These are phyloP conservation scores for Protophormia terraenovae DNA, from an alignment of 2,888 invertebrate species.

Conservation along the genomic window DNA sequence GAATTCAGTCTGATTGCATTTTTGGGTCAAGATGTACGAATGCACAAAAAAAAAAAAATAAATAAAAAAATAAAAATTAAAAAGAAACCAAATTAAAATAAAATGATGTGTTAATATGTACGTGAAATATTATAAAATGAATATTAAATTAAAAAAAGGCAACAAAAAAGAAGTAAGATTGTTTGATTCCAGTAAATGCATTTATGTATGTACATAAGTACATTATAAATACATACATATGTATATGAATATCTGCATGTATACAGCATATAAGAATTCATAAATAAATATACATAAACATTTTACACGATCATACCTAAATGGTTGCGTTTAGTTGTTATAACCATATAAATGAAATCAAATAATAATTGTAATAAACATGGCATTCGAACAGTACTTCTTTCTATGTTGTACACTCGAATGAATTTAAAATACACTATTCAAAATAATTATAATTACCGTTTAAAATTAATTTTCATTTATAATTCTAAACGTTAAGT, in stretches of 20 bases:
- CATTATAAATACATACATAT: too few species aligned
- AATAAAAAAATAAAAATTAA: neutral
- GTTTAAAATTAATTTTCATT: neutral
- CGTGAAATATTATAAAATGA: constrained; percentile 22
- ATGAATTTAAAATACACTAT: constrained; percentile 11
- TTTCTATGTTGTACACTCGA: neutral
- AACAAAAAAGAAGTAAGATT: neutral
- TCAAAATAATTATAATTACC: neutral
- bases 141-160: neutral
- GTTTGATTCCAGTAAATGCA: neutral
- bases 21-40: constrained; percentile 58
- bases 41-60: constrained; percentile 17
- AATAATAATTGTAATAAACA: constrained; percentile 51
- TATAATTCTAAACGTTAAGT: too few species aligned
- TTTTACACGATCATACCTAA: constrained; percentile 48
- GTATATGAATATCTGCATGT: neutral
- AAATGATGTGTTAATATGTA: constrained; percentile 35
- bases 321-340: constrained; percentile 49
- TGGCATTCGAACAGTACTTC: constrained; percentile 33
- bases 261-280: constrained; percentile 25
- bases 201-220: neutral
- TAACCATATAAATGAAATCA: constrained; percentile 50
- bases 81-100: constrained; percentile 29
- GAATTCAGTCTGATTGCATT: constrained; percentile 33
- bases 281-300: constrained; percentile 22